Evolutionary conservation across 2,797 vertebrate species (phyloP).

Genomic region (Melanotaenia parkinsoni): DNA sequence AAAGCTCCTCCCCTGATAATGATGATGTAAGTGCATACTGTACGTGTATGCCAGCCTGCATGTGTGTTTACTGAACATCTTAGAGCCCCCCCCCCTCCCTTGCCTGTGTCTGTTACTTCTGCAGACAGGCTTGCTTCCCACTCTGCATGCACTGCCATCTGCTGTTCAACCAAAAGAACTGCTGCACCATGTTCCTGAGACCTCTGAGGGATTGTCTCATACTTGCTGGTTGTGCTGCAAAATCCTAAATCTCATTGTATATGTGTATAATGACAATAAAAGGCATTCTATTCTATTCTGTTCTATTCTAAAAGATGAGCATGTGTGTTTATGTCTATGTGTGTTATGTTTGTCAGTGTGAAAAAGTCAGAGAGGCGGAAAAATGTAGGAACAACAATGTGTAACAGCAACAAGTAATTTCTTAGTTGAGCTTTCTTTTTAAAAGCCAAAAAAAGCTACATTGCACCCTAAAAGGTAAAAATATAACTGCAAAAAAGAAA

Average conservation of each 20-base stretch:
- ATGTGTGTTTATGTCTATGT: neutral
- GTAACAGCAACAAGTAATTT: neutral
- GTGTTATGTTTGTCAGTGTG: neutral
- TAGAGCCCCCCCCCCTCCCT: constrained; percentile 40
- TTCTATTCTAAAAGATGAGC: neutral
- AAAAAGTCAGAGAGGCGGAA: neutral
- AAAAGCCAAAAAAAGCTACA: neutral
- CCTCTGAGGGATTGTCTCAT: constrained; percentile 38
- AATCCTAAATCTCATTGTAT: too few species aligned
- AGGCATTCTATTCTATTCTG: too few species aligned
- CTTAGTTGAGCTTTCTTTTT: neutral
- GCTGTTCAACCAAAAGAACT: constrained; percentile 52
- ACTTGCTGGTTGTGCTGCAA: constrained; percentile 31
- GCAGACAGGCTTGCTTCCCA: constrained; percentile 62
- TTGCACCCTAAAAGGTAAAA: neutral
- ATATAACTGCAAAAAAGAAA: too few species aligned
- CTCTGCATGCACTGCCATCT: constrained; percentile 69
- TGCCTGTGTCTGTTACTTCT: constrained; percentile 57
- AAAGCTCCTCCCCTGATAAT: constrained; percentile 71
- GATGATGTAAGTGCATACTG: constrained; percentile 71
- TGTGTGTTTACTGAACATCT: constrained; percentile 49
- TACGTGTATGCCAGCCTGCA: constrained; percentile 44
- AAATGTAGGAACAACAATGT: neutral
- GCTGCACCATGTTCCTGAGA: constrained; percentile 9
- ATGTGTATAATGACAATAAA: too few species aligned